phyloP scores from a whole-genome alignment of 2,797 vertebrate species.

The Myotis pilosus region DNA sequence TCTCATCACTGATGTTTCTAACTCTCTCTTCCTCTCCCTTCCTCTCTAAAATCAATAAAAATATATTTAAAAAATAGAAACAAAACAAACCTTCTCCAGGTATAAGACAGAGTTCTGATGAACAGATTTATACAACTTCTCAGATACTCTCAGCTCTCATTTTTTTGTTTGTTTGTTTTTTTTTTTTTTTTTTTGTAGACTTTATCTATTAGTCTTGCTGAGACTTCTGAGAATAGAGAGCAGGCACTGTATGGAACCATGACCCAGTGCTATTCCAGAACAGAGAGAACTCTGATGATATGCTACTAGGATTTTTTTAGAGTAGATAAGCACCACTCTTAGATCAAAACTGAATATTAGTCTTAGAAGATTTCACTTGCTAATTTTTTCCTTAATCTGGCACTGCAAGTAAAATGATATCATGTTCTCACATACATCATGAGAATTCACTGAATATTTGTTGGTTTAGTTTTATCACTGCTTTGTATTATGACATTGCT shows the following conservation, averaged over 20 bases:
- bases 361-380: neutral
- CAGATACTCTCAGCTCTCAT: neutral
- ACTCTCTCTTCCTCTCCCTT: too few species aligned
- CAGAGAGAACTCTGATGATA: neutral
- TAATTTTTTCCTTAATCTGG: neutral
- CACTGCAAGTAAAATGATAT: neutral
- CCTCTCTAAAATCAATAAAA: too few species aligned
- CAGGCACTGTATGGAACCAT: accelerated
- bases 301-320: neutral
- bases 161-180: neutral
- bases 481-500: neutral
- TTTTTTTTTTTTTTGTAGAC: neutral
- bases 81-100: neutral
- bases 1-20: too few species aligned
- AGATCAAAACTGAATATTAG: neutral
- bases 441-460: neutral
- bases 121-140: neutral
- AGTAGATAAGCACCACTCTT: neutral
- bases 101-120: neutral
- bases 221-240: too few species aligned
- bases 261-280: neutral
- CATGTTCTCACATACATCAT: neutral
- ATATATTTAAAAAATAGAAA: too few species aligned
- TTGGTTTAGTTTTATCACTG: neutral
- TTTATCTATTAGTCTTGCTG: neutral